Evolutionary conservation across 1,140 invertebrate species (phyloP).

Genomic region (Muscidifurax raptorellus): DNA sequence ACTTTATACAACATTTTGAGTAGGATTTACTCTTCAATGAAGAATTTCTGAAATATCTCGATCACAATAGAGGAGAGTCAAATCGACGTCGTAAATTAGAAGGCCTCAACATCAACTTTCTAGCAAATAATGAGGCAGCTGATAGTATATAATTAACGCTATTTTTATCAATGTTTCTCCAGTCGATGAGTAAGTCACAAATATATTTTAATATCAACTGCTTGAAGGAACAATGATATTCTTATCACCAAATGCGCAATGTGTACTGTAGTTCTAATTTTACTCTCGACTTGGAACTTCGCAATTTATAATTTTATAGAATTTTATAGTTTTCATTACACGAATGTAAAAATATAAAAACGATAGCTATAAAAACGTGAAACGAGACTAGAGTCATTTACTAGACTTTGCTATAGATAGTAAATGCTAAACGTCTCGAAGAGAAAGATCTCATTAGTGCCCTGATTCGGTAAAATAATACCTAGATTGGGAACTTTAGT

Average conservation of each 20-base stretch:
- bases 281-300: too few species aligned
- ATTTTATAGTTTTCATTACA: too few species aligned
- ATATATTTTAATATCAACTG: conserved; percentile 28
- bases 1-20: too few species aligned
- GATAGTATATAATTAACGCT: conserved; percentile 35
- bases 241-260: conserved; percentile 27
- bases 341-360: background rate
- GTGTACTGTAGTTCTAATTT: background rate
- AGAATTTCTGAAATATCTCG: too few species aligned
- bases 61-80: too few species aligned
- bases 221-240: conserved; percentile 29
- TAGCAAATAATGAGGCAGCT: background rate
- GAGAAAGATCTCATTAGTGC: background rate
- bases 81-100: too few species aligned
- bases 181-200: conserved; percentile 18
- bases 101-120: too few species aligned
- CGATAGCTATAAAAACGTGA: background rate
- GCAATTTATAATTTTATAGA: too few species aligned
- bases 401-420: background rate
- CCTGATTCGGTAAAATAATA: too few species aligned
- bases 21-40: too few species aligned
- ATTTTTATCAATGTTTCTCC: conserved; percentile 27
- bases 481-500: too few species aligned
- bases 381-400: background rate
- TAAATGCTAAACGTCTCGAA: background rate